Evolutionary conservation across 2,113 vertebrate species (phyloP).

Genomic region (Urocolius indicus): DNA sequence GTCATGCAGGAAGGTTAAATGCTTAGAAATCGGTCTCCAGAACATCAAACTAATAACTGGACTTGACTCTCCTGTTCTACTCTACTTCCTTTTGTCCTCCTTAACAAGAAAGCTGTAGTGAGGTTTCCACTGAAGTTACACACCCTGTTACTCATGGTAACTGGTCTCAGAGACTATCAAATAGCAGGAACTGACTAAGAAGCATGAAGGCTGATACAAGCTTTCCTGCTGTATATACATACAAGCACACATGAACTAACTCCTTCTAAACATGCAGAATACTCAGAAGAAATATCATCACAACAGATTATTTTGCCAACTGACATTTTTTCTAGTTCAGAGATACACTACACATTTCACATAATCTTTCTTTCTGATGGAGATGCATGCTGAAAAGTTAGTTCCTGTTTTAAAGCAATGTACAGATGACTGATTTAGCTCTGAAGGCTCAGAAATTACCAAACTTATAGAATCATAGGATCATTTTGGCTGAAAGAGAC

Average conservation of each 20-base stretch:
- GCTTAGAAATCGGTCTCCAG: neutral
- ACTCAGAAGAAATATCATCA: neutral
- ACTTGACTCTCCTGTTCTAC: neutral
- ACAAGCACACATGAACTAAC: fast-evolving
- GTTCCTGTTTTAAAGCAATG: neutral
- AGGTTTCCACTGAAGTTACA: neutral
- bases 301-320: neutral
- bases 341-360: neutral
- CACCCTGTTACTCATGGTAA: neutral
- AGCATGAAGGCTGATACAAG: neutral
- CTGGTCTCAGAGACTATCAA: neutral
- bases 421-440: neutral
- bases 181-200: neutral
- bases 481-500: too few species aligned
- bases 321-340: neutral
- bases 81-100: neutral
- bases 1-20: neutral
- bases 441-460: neutral
- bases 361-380: neutral
- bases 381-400: neutral
- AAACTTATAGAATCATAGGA: neutral
- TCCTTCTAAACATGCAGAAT: neutral
- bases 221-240: neutral
- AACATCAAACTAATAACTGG: neutral
- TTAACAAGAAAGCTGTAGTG: neutral